Percentiles rank a stretch among this genome's conserved stretches.
phyloP scores from a whole-genome alignment of 2,797 vertebrate genomes.

The Coccyzus lansbergi region DNA sequence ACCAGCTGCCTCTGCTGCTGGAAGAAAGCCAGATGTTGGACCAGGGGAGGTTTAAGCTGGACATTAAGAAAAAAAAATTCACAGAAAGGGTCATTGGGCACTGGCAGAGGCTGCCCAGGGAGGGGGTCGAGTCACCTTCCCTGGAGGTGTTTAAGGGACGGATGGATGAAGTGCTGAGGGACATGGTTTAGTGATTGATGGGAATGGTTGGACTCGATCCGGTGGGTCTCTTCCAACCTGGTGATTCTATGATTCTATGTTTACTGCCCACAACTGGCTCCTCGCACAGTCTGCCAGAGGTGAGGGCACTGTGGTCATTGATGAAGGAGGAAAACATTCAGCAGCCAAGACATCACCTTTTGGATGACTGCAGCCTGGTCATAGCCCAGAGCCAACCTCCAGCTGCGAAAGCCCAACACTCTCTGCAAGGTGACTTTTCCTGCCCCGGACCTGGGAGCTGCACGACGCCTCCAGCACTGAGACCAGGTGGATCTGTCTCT shows the following conservation, averaged over 20 bases:
- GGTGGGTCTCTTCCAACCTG: no score
- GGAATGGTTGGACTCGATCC: no score
- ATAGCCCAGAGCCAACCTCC: rapidly evolving
- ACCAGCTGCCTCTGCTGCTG: conserved; percentile 81
- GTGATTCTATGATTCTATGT: no score
- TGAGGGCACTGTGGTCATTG: rapidly evolving
- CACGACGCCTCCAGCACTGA: conserved; percentile 50
- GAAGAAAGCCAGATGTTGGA: conserved; percentile 82
- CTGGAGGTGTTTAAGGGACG: no score
- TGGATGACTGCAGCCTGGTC: background rate
- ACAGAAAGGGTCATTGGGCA: no score
- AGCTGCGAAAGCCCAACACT: background rate
- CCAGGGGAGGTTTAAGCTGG: no score
- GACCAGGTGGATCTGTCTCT: conserved; percentile 60
- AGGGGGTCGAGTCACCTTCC: no score
- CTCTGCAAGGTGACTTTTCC: conserved; percentile 79
- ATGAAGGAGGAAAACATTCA: background rate
- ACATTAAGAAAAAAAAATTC: no score
- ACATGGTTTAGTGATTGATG: no score
- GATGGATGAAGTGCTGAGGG: no score
- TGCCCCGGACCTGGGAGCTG: conserved; percentile 76
- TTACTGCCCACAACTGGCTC: conserved; percentile 69
- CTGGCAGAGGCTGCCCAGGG: no score
- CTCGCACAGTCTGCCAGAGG: conserved; percentile 71
- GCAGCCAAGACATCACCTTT: background rate